These are phyloP conservation scores for Orestias chungarensis DNA, from an alignment of 2,797 vertebrate species.

Conservation along the genomic window DNA sequence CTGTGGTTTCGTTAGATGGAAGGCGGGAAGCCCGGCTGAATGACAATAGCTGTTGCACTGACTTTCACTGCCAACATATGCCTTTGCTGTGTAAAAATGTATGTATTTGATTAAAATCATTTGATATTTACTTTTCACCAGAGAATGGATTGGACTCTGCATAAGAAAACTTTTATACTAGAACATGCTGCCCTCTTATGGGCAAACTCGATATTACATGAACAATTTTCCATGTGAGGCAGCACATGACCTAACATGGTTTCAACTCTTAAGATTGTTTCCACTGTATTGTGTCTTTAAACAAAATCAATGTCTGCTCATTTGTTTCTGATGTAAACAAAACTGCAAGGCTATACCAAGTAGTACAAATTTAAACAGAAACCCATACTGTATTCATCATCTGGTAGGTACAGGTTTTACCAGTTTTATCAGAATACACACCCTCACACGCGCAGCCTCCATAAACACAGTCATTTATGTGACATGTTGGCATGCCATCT, in stretches of 20 bases:
- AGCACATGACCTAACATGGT: not conserved
- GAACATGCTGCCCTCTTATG: slow-evolving; percentile 59
- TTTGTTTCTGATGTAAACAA: not conserved
- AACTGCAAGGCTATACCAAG: not conserved
- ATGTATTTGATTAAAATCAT: slow-evolving; percentile 28
- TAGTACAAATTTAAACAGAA: not conserved
- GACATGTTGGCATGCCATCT: not conserved
- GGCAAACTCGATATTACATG: slow-evolving; percentile 16
- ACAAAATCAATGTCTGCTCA: not conserved
- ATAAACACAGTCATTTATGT: not conserved
- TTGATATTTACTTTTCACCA: slow-evolving; percentile 45
- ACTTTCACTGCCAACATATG: slow-evolving; percentile 40
- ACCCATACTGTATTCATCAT: not conserved
- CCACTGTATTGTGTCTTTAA: not conserved
- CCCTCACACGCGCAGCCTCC: not conserved
- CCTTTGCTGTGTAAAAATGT: slow-evolving; percentile 13
- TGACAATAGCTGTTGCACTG: slow-evolving; percentile 40
- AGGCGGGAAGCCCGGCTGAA: slow-evolving; percentile 43
- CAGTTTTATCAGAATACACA: too few species aligned
- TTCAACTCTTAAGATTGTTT: not conserved
- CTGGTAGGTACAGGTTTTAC: not conserved
- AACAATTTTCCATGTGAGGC: slow-evolving; percentile 2
- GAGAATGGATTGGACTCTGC: slow-evolving; percentile 19
- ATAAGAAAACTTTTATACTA: slow-evolving; percentile 25
- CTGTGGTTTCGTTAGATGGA: slow-evolving; percentile 51